Conservation (phyloP, 2,888 invertebrate species). For the Ecdyonurus torrentis region DNA sequence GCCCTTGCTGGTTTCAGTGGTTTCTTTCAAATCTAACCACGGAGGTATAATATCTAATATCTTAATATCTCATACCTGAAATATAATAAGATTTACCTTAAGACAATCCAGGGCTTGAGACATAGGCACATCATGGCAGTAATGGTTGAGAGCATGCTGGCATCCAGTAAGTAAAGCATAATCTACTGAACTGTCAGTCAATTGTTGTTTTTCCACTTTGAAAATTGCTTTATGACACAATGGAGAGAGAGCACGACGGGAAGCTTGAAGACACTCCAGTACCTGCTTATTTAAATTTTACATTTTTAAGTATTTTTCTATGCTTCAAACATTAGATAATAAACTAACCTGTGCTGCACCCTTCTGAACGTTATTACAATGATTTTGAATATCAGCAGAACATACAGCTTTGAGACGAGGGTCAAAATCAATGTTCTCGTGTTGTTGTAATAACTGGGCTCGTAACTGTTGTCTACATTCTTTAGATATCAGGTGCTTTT, state of each 20-base stretch:
- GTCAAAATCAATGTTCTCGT: constrained; percentile 76
- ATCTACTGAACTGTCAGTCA: constrained; percentile 73
- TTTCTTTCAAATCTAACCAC: no score
- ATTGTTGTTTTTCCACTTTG: constrained; percentile 68
- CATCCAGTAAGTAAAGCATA: constrained; percentile 71
- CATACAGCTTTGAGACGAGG: constrained; percentile 72
- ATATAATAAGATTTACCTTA: constrained; percentile 39
- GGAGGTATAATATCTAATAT: no score
- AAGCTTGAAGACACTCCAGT: constrained; percentile 60
- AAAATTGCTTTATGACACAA: constrained; percentile 68
- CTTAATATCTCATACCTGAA: no score
- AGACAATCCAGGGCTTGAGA: constrained; percentile 58
- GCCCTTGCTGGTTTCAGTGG: no score
- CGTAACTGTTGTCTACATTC: constrained; percentile 82
- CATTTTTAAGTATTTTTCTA: no score
- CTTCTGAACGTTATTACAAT: constrained; percentile 49
- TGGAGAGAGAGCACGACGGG: constrained; percentile 37
- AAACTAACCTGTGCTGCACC: constrained; percentile 40
- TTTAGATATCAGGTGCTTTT: constrained; percentile 63
- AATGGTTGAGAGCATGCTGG: constrained; percentile 68
- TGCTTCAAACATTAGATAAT: not conserved
- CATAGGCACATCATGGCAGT: constrained; percentile 56
- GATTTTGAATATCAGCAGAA: constrained; percentile 52
- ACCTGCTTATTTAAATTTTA: constrained; percentile 34
- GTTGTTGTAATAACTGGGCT: constrained; percentile 79